Conservation (phyloP, 2,113 vertebrate genomes). For the Caloenas nicobarica region DNA sequence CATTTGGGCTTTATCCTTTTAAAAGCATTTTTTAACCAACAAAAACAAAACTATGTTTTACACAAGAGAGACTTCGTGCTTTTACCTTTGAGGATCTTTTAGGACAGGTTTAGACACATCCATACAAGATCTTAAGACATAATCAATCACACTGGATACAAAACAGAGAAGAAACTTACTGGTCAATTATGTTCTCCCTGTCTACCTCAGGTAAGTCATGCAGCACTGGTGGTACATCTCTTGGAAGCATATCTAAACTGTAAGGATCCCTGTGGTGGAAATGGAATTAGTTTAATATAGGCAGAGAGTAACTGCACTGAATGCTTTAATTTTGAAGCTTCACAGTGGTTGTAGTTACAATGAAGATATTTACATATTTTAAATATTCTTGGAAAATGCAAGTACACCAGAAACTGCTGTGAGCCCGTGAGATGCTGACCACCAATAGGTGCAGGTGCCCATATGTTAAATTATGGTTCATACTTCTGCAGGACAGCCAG, state of each 20-base stretch:
- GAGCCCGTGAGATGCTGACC: background rate
- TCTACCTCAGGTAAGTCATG: slow-evolving; percentile 70
- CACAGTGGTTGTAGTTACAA: background rate
- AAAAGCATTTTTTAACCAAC: background rate
- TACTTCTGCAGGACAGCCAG: background rate
- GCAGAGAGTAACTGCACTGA: background rate
- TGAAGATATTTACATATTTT: background rate
- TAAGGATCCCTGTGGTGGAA: slow-evolving; percentile 70
- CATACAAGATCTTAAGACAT: background rate
- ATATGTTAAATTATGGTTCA: background rate
- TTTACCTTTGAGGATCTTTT: background rate
- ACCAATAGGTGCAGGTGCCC: background rate
- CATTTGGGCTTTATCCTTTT: background rate
- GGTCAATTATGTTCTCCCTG: slow-evolving; percentile 62
- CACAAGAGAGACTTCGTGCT: background rate
- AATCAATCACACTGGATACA: background rate
- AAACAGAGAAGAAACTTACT: slow-evolving; percentile 48
- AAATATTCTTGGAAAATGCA: background rate
- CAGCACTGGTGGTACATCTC: slow-evolving; percentile 53
- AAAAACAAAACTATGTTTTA: background rate
- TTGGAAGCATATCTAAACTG: slow-evolving; percentile 73
- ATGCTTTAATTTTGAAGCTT: background rate
- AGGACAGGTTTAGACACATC: background rate
- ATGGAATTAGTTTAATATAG: background rate
- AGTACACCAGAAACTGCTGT: background rate